Evolutionary conservation across 1,140 invertebrate species (phyloP), one percentile per base, ranked within the genome.

Genomic region (Oppia nitens): DNA sequence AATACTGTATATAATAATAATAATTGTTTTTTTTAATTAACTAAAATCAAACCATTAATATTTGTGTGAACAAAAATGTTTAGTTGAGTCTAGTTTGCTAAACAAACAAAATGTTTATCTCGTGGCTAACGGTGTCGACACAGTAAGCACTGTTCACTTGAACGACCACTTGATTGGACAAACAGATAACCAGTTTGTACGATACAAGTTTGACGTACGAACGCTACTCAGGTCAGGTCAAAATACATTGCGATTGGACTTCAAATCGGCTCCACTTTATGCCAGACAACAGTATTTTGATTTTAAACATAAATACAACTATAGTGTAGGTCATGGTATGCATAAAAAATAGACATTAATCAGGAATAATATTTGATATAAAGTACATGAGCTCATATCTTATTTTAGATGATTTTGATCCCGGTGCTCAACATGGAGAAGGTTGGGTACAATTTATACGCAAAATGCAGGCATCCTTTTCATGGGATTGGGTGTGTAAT

Each of bases 401-500:
- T n/a, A n/a, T n/a, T n/a, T n/a, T n/a, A n/a, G n/a, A n/a, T n/a
- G n/a, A n/a, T n/a, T n/a, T n/a, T n/a, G n/a, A n/a, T n/a, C n/a
- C n/a, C n/a, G n/a, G n/a, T n/a, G n/a, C n/a, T n/a, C n/a, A n/a
- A n/a, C n/a, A n/a, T n/a, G n/a, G n/a, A n/a, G n/a, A n/a, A n/a
- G 45, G 14, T 47, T 47, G n/a, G 45, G 45, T 47, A 3, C 96
- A 98, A 71, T 85, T 91, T 70, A 79, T 98, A 54, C 77, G 92
- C 55, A 98, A 98, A 75, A 92, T 92, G 82, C 94, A 97, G 74
- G 84, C 88, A 0, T 92, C 88, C 11, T 98, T 94, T 64, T 78
- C 82, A 28, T 98, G 95, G 95, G 95, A 98, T 73, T 98, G 94
- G 95, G 94, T 92, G 51, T 14, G 23, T 49, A 20, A 54, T 9